Evolutionary conservation across 2,888 invertebrate genomes (phyloP), one percentile per base, ranked within the genome.

Genomic region (Parnassius orleans): DNA sequence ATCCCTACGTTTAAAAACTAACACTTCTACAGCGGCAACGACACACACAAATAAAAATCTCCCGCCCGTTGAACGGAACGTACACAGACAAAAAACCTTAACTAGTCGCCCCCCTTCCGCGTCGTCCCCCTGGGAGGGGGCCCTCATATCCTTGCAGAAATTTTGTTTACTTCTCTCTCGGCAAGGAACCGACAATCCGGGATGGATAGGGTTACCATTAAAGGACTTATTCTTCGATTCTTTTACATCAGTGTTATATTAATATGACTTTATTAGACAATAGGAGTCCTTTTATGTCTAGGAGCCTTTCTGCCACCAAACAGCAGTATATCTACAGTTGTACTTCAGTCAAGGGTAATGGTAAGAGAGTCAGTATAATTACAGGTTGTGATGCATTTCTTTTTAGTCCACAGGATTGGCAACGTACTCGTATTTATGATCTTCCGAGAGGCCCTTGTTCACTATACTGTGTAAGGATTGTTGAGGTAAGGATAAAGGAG

Each of bases 81-180:
- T 72, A 83, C 84, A 85, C 82, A 82, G 69, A 79, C 87, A 88
- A 90, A 90, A 90, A 90, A 87, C 85, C 77, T 82, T 85, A 88
- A 88, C 89, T 89, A 89, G 81, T 66, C 67, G 58, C 67, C 68
- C 67, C 19, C 67, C 53, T 60, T 54, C 62, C 56, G 53, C 57
- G 57, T 57, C 56, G 68, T 66, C 69, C 61, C 65, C 51, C 58
- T 64, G 67, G 71, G 67, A 67, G 75, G 72, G 75, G 71, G 76
- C 80, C 81, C 84, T 87, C 86, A 86, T 85, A 90, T 90, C 89
- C 90, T 90, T 89, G 86, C 84, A 89, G 90, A 87, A 88, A 90
- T 87, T 90, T 90, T 90, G 90, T 90, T 90, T 90, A 90, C 90
- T 87, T 90, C 89, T 83, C 80, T 78, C 84, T 84, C 82, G 79